Base-by-base conservation (phyloP, 2,888 invertebrate genomes). In the Cyaniris semiargus region DNA sequence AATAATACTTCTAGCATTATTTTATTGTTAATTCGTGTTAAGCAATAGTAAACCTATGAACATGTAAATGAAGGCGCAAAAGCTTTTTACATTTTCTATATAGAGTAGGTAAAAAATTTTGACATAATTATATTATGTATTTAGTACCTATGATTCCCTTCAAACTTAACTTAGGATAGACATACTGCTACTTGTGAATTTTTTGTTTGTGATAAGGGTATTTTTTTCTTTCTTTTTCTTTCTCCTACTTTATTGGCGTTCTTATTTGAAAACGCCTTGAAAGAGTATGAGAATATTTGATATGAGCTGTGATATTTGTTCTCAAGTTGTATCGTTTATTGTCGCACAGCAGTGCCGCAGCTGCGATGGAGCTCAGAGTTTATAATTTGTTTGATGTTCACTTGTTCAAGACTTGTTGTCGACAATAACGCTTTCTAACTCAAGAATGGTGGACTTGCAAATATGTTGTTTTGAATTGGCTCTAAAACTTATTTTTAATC, bases 401-500 rank as follows among this genome's bases (percentile, higher is more conserved):
- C 66, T 66, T 66, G 66, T 66, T 66, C 18, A 66, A 66, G 66
- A 66, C 66, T 66, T 66, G 21, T 60, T 60, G 66, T 66, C 15
- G 66, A 31, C 15, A 66, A 60, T 21, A 66, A 31, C 6, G 23
- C 13, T 8, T 21, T 21, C 21, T 60, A 66, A 21, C 23, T 21
- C 10, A 1, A 21, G 23, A 60, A 23, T 21, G 27, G 13, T 21
- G 23, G 66, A 1, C 15, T 15, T 66, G 27, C 3, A 1, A 27
- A 10, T 21, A 23, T 60, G 3, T 4, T 60, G 23, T 60, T 60
- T 13, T 23, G 2, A 58, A 58, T 21, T 15, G n/a, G 56, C n/a
- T 56, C 56, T 6, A 56, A 56, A n/a, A 56, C 1, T n/a, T n/a
- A 56, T n/a, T 3, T 56, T 56, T 56, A n/a, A 56, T 5, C 18